These are phyloP conservation scores for Gastracanthus pulcherrimus DNA, from an alignment of 2,888 invertebrate species.

Conservation along the genomic window DNA sequence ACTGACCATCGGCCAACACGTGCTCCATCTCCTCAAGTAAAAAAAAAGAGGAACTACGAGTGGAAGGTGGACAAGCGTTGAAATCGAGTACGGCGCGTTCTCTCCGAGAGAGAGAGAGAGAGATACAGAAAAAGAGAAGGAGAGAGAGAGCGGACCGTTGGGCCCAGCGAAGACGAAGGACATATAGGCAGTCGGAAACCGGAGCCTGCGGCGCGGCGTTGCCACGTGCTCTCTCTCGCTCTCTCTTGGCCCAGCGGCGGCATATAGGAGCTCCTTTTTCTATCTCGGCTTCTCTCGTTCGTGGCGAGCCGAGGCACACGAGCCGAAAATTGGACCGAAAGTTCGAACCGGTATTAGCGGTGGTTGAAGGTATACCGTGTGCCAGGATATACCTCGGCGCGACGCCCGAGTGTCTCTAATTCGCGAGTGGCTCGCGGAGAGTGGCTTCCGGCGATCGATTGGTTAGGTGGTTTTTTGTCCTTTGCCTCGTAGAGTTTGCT, in stretches of 20 bases:
- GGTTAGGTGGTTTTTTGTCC: not conserved
- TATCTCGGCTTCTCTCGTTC: not conserved
- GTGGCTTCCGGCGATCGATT: too few species aligned
- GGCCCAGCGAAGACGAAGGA: constrained; percentile 52
- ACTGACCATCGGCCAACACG: not conserved
- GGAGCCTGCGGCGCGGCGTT: constrained; percentile 57
- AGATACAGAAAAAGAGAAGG: constrained; percentile 6
- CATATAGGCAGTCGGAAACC: constrained; percentile 37
- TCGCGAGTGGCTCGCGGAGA: too few species aligned
- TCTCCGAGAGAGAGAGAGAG: constrained; percentile 7
- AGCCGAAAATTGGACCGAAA: constrained; percentile 32
- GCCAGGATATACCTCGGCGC: too few species aligned
- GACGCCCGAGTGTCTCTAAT: constrained; percentile 15
- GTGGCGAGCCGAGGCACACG: not conserved
- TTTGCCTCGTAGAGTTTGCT: too few species aligned
- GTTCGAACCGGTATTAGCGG: too few species aligned
- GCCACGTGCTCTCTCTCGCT: constrained; percentile 57
- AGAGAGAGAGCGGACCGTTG: constrained; percentile 35
- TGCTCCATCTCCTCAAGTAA: constrained; percentile 1
- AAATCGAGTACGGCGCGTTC: constrained; percentile 30
- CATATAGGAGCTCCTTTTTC: not conserved
- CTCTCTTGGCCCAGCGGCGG: not conserved
- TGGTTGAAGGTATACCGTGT: too few species aligned
- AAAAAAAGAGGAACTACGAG: constrained; percentile 4
- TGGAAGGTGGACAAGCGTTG: constrained; percentile 23